These are phyloP conservation scores for Dryas iulia DNA, from an alignment of 1,140 invertebrate genomes.

Conservation along the genomic window DNA sequence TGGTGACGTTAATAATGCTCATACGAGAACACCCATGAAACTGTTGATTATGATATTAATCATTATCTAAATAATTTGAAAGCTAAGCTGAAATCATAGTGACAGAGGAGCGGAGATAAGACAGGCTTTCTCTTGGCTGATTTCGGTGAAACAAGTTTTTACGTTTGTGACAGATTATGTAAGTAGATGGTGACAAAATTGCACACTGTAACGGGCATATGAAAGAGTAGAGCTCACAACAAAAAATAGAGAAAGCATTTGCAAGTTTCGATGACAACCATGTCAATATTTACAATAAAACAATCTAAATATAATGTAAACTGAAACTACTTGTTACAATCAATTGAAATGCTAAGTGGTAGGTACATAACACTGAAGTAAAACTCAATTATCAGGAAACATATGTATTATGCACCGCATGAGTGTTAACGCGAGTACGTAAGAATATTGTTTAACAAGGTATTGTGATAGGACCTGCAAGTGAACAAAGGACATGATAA, in stretches of 20 bases:
- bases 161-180: constrained; percentile 55
- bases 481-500: constrained; percentile 1
- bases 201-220: constrained; percentile 43
- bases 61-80: constrained; percentile 30
- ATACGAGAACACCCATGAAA: constrained; percentile 26
- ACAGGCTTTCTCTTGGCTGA: constrained; percentile 60
- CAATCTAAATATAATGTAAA: not conserved
- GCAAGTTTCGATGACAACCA: constrained; percentile 27
- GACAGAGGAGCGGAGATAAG: constrained; percentile 46
- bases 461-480: not conserved
- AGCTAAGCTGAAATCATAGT: constrained; percentile 34
- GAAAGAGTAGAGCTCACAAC: constrained; percentile 49
- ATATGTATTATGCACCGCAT: not conserved
- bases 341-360: not conserved
- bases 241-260: constrained; percentile 56
- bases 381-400: not conserved
- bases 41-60: constrained; percentile 16
- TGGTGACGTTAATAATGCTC: constrained; percentile 33
- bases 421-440: not conserved
- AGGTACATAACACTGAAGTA: constrained; percentile 1
- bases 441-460: constrained; percentile 26
- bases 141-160: constrained; percentile 59
- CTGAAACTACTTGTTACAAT: not conserved
- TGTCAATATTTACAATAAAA: constrained; percentile 20
- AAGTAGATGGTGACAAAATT: constrained; percentile 64